Percentiles rank a stretch among this genome's conserved stretches.
These are phyloP conservation scores for Lota lota DNA, from an alignment of 2,113 vertebrate species.

Conservation along the genomic window DNA sequence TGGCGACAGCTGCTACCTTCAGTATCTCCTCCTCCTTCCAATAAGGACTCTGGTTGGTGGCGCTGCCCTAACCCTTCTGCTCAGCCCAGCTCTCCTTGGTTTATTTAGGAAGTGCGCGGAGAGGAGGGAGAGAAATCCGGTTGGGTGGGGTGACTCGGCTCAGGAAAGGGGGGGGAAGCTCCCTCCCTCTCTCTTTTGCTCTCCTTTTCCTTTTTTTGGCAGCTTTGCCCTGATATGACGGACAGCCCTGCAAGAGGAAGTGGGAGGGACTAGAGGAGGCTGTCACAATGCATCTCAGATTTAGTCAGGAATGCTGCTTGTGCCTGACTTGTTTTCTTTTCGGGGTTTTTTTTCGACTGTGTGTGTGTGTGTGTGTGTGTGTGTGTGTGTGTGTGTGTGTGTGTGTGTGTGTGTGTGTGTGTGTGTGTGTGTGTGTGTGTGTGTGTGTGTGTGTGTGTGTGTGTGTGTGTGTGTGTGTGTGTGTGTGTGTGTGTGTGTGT, in stretches of 20 bases:
- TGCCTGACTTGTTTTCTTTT: slow-evolving; percentile 58
- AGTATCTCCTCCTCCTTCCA: slow-evolving; percentile 49
- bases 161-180: slow-evolving; percentile 22
- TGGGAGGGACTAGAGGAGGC: slow-evolving; percentile 59
- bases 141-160: slow-evolving; percentile 56
- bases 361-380: slow-evolving; percentile 1
- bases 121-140: slow-evolving; percentile 68
- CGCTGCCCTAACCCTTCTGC: slow-evolving; percentile 54
- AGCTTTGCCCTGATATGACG: slow-evolving; percentile 54
- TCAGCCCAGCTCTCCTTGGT: slow-evolving; percentile 55
- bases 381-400: neutral
- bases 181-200: slow-evolving; percentile 11
- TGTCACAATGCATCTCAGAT: slow-evolving; percentile 55
- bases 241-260: slow-evolving; percentile 63
- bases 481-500: neutral
- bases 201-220: slow-evolving; percentile 38
- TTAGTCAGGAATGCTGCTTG: slow-evolving; percentile 68
- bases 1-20: slow-evolving; percentile 10
- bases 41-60: slow-evolving; percentile 53
- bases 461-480: no score
- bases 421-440: slow-evolving; percentile 19
- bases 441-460: no score
- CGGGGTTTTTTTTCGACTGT: slow-evolving; percentile 19
- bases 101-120: slow-evolving; percentile 75
- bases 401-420: neutral